phyloP scores from a whole-genome alignment of 1,140 invertebrate genomes.

The Hycleus cichorii region DNA sequence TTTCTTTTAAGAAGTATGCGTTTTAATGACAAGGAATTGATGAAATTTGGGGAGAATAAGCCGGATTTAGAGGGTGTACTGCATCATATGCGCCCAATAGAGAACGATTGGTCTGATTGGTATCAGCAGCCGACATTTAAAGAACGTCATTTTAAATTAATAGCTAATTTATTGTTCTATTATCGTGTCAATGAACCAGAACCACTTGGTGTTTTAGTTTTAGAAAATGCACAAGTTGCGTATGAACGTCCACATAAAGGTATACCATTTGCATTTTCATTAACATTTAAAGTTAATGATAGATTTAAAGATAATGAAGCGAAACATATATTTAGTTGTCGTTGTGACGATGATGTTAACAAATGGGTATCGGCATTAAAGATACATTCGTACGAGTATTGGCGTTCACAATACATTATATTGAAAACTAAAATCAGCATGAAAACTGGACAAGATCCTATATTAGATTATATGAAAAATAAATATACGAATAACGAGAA shows the following conservation, averaged over 20 bases:
- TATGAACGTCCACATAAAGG: conserved; percentile 36
- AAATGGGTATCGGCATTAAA: conserved; percentile 38
- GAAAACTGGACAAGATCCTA: conserved; percentile 36
- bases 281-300: conserved; percentile 35
- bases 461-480: conserved; percentile 32
- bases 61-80: conserved; percentile 35
- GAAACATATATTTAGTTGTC: conserved; percentile 40
- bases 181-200: conserved; percentile 35
- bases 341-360: conserved; percentile 37
- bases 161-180: conserved; percentile 37
- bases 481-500: conserved; percentile 13
- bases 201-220: conserved; percentile 34
- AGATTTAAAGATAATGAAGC: conserved; percentile 33
- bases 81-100: conserved; percentile 36
- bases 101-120: conserved; percentile 39
- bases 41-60: conserved; percentile 27
- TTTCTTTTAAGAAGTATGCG: conserved; percentile 22
- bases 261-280: conserved; percentile 38
- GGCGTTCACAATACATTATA: conserved; percentile 35
- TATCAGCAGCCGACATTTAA: conserved; percentile 38
- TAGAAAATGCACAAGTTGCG: conserved; percentile 38
- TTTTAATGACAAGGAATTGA: conserved; percentile 38
- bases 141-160: conserved; percentile 37
- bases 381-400: conserved; percentile 38
- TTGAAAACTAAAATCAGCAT: conserved; percentile 37